Evolutionary conservation across 2,888 invertebrate genomes (phyloP), one percentile per base, ranked within the genome.

Genomic region (Tipula helvola): DNA sequence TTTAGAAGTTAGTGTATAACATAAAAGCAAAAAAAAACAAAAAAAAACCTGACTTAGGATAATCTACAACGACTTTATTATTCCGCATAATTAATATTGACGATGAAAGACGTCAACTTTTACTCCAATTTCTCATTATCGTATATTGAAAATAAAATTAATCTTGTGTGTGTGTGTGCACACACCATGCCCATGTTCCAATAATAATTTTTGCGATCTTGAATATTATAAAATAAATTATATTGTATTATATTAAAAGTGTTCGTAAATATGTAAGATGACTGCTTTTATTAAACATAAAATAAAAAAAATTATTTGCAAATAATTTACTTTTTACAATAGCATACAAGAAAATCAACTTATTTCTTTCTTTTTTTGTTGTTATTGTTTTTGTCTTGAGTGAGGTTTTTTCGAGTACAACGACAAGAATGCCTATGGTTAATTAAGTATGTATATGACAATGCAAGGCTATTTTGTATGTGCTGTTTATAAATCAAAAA

Each of bases 121-220:
- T 71, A 71, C 71, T 71, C 71, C 71, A 71, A 71, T 71, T 71
- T 71, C 71, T 71, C 71, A 71, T 71, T 71, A 71, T 71, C 71
- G 71, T 8, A 71, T 71, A 71, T 71, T 13, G 18, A 28, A 52
- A n/a, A 52, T 16, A 52, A 47, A 57, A 57, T 57, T 71, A 71
- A 71, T 16, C 52, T n/a, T 16, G 3, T 16, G 4, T 52, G 3
- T 16, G n/a, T 52, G 16, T 5, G 16, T 5, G 28, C 28, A 71
- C 4, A 71, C 52, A 52, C 47, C 47, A 47, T 47, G 7, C 41
- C 10, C 41, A 12, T 52, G 3, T 44, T 44, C 12, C 1, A 44
- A 44, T 44, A 12, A 44, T 44, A 44, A 44, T 44, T 12, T 28
- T 28, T 28, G 10, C 71, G 71, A 28, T 28, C 71, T 71, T 71